These are phyloP conservation scores for Eupeodes luniger DNA, from an alignment of 2,888 invertebrate genomes.

Conservation along the genomic window DNA sequence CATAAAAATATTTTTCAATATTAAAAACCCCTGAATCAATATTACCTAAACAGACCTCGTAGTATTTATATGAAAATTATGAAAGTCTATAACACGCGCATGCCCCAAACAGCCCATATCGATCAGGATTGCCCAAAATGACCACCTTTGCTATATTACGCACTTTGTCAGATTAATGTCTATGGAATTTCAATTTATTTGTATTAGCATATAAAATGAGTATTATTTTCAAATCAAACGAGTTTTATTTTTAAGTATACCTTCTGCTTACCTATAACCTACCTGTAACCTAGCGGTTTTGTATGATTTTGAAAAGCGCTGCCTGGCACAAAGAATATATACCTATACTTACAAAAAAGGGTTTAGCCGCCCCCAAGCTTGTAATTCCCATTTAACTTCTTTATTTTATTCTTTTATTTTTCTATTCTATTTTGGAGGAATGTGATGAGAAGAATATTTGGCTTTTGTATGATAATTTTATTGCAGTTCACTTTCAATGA, in stretches of 20 bases:
- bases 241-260: neutral
- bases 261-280: no score
- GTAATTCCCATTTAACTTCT: constrained; percentile 14
- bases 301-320: neutral
- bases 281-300: neutral
- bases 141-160: constrained; percentile 66
- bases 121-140: constrained; percentile 10
- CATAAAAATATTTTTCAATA: constrained; percentile 54
- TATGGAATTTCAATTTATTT: constrained; percentile 62
- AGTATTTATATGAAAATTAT: neutral
- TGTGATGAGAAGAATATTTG: neutral
- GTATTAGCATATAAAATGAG: constrained; percentile 70
- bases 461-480: constrained; percentile 5
- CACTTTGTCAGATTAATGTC: constrained; percentile 75
- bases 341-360: neutral
- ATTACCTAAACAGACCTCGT: neutral
- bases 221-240: neutral
- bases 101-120: neutral
- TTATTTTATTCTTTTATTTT: neutral
- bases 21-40: constrained; percentile 17
- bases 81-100: constrained; percentile 14
- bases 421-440: neutral
- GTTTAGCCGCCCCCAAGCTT: constrained; percentile 19
- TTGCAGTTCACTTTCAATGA: neutral
- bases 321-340: neutral